phyloP scores from a whole-genome alignment of 2,797 vertebrate genomes.

The Centroberyx gerrardi region DNA sequence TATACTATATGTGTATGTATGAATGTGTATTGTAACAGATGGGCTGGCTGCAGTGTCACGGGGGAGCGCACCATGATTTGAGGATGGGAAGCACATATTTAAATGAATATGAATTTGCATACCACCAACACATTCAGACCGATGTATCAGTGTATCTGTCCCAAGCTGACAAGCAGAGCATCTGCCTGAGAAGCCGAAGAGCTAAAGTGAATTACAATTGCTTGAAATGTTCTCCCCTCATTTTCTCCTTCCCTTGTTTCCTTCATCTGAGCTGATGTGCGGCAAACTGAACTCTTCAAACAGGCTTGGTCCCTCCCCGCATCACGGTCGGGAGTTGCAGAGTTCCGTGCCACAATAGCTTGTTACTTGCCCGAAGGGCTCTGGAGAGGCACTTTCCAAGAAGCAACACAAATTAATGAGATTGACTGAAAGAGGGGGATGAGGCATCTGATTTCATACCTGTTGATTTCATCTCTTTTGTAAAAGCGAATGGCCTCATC shows the following conservation, averaged over 20 bases:
- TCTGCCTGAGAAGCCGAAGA: conserved; percentile 56
- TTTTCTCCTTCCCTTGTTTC: conserved; percentile 23
- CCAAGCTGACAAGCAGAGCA: conserved; percentile 51
- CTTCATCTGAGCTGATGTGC: conserved; percentile 34
- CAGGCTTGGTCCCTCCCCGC: conserved; percentile 7
- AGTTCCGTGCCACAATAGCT: conserved; percentile 21
- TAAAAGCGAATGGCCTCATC: conserved; percentile 38
- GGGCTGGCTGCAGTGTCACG: conserved; percentile 59
- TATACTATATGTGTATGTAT: conserved; percentile 40
- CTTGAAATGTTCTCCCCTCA: conserved; percentile 4
- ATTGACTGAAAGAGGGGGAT: conserved; percentile 13
- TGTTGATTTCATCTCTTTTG: conserved; percentile 43
- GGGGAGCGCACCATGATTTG: conserved; percentile 46
- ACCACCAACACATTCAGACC: conserved; percentile 50
- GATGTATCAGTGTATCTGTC: conserved; percentile 41
- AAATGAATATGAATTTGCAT: conserved; percentile 68
- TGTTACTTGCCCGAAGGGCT: conserved; percentile 42
- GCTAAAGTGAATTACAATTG: conserved; percentile 40
- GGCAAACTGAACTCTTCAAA: conserved; percentile 51
- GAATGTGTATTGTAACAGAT: conserved; percentile 74
- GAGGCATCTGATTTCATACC: conserved; percentile 35
- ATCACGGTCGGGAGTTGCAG: conserved; percentile 20
- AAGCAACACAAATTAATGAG: conserved; percentile 47
- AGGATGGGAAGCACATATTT: conserved; percentile 57
- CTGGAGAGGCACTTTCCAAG: conserved; percentile 32